phyloP scores from a whole-genome alignment of 1,140 invertebrate genomes.

The Drosophila subpulchrella region DNA sequence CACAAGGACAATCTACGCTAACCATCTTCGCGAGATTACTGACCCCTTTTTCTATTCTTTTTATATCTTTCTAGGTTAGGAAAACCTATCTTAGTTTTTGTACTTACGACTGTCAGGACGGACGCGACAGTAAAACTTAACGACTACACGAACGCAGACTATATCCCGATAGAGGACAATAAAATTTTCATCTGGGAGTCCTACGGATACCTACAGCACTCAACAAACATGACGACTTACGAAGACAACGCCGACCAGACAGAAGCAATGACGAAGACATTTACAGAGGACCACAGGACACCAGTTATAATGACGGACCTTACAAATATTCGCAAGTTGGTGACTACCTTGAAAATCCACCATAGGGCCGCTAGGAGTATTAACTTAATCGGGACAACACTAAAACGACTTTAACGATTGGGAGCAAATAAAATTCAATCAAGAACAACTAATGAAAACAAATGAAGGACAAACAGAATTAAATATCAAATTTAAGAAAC shows the following conservation, averaged over 20 bases:
- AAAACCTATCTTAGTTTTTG: background rate
- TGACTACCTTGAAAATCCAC: background rate
- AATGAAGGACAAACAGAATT: slow-evolving; percentile 20
- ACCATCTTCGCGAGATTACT: slow-evolving; percentile 5
- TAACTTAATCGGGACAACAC: slow-evolving; percentile 4
- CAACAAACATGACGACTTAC: slow-evolving; percentile 7
- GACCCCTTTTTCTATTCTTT: background rate
- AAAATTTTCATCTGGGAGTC: background rate
- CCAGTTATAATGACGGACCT: slow-evolving; percentile 10
- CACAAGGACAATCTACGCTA: background rate
- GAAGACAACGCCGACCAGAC: slow-evolving; percentile 8
- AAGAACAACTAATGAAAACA: slow-evolving; percentile 16
- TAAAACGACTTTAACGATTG: slow-evolving; percentile 22
- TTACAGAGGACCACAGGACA: slow-evolving; percentile 3
- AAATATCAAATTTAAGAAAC: slow-evolving; percentile 11
- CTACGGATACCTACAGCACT: background rate
- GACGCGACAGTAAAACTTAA: background rate
- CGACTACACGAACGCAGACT: slow-evolving; percentile 3
- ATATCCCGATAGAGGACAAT: background rate
- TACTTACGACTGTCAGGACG: background rate
- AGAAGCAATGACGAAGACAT: background rate
- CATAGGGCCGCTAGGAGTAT: slow-evolving; percentile 19
- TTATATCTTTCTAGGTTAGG: background rate
- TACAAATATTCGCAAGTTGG: background rate
- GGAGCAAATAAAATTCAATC: slow-evolving; percentile 19